A percentile compares a stretch with the other conserved stretches of the same genome.
phyloP scores from a whole-genome alignment of 2,888 invertebrate genomes.

The Ptychoptera contaminata region DNA sequence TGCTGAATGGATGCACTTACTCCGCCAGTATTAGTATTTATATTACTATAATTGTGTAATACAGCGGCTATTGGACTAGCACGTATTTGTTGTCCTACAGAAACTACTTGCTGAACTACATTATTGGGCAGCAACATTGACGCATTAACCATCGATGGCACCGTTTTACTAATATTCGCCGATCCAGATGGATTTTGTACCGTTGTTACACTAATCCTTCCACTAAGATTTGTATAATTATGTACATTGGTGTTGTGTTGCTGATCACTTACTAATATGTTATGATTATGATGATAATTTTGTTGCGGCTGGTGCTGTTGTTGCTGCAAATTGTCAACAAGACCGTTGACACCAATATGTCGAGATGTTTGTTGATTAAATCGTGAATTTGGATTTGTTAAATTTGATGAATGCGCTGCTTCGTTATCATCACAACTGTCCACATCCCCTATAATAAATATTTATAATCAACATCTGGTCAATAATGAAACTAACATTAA shows the following conservation, averaged over 20 bases:
- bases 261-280: neutral
- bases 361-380: conserved; percentile 6
- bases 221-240: too few relatives aligned
- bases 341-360: neutral
- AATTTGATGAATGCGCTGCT: conserved; percentile 33
- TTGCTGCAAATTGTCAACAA: neutral
- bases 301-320: conserved; percentile 1
- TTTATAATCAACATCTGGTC: neutral
- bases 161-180: too few relatives aligned
- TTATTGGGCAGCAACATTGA: neutral
- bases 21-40: neutral
- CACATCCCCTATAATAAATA: conserved; percentile 46
- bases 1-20: too few relatives aligned
- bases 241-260: too few relatives aligned
- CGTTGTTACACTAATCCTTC: too few relatives aligned
- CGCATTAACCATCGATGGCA: neutral
- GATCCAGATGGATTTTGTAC: too few relatives aligned
- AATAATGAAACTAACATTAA: neutral
- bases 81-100: neutral
- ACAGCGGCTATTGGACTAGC: neutral
- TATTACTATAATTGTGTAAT: neutral
- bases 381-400: conserved; percentile 17
- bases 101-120: neutral
- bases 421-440: conserved; percentile 65
- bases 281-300: neutral